These are phyloP conservation scores for Boulengeromyrus knoepffleri DNA, from an alignment of 2,113 vertebrate species.

Conservation along the genomic window DNA sequence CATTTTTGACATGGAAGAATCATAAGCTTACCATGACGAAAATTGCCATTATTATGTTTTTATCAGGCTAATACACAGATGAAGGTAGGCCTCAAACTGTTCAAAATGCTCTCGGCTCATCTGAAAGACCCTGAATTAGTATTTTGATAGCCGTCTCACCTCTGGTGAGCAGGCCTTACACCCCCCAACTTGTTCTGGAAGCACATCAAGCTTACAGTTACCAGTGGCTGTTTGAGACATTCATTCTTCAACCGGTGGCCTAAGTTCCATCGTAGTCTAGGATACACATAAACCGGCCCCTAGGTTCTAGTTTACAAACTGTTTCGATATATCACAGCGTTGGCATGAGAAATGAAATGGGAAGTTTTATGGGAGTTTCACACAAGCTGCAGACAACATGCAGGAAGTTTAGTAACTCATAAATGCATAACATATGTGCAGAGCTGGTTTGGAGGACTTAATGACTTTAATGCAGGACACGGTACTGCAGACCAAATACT, in stretches of 20 bases:
- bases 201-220: slow-evolving; percentile 48
- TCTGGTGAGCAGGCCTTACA: too few relatives aligned
- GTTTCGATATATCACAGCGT: not conserved
- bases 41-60: not conserved
- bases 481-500: not conserved
- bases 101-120: too few relatives aligned
- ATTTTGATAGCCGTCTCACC: too few relatives aligned
- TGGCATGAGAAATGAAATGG: not conserved
- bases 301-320: not conserved
- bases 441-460: not conserved
- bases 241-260: slow-evolving; percentile 29
- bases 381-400: not conserved
- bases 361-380: not conserved
- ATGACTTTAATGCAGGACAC: not conserved
- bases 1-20: not conserved
- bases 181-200: slow-evolving; percentile 28
- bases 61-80: not conserved
- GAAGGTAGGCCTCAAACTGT: not conserved
- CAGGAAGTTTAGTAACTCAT: not conserved
- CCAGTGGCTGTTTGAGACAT: slow-evolving; percentile 57
- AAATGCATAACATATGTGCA: not conserved
- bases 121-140: too few relatives aligned
- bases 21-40: not conserved
- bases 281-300: not conserved
- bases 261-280: not conserved